Evolutionary conservation across 2,113 vertebrate species (phyloP), one percentile per base, ranked within the genome.

Genomic region (Anoura caudifer): DNA sequence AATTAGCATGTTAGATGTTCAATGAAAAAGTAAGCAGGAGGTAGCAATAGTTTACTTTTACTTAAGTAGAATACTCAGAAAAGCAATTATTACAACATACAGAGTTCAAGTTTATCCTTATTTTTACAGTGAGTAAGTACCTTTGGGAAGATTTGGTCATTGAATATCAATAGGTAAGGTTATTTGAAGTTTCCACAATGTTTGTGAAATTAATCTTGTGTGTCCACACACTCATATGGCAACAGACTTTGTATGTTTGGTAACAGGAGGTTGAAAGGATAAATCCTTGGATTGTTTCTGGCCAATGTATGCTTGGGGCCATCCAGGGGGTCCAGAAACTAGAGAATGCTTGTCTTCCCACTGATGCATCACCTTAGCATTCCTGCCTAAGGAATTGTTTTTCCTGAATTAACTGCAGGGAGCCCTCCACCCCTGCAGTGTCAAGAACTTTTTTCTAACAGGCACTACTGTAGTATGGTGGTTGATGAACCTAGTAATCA

Each of bases 141-240:
- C 72, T 89, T 72, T 36, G 26, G 47, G 72, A 80, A 87, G 72
- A 65, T 82, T 7, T 85, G 59, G 52, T 81, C 26, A 85, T 4
- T 88, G 22, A 70, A 10, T 91, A 90, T 31, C 67, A 90, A 92
- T 31, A 96, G 43, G 63, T 92, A 77, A 93, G 72, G 41, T 54
- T 69, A 72, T 87, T 81, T 87, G 43, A 56, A 59, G 77, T 63
- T 70, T 94, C 50, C 81, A 76, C 38, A 87, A 26, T 84, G 33
- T 70, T 14, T 89, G 72, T 82, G 26, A 87, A 94, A 73, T 36
- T 81, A 31, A 75, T 72, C 36, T 92, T 79, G 6, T 13, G 75
- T 52, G 4, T 20, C 76, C 45, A 76, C 38, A 43, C 5, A 45
- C 19, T 87, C 69, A 56, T 5, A 45, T 47, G 47, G 41, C 36